phyloP scores from a whole-genome alignment of 1,140 invertebrate species.

The Octopus bimaculoides region DNA sequence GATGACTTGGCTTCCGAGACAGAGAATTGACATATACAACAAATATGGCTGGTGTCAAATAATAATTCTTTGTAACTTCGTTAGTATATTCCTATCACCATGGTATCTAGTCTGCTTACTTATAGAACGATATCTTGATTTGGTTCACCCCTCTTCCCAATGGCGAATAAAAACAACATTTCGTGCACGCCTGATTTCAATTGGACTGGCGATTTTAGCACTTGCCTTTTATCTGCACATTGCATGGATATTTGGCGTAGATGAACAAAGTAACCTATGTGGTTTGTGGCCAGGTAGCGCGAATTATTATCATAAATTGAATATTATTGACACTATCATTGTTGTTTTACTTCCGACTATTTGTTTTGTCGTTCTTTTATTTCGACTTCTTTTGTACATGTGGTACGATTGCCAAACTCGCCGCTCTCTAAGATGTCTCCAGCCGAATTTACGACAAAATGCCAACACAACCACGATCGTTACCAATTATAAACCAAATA shows the following conservation, averaged over 20 bases:
- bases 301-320: not conserved
- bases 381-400: not conserved
- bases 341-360: not conserved
- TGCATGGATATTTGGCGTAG: slow-evolving; percentile 4
- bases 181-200: not conserved
- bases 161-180: not conserved
- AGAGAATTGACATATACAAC: not conserved
- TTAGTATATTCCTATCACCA: not conserved
- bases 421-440: not conserved
- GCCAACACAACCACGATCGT: not conserved
- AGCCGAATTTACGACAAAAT: not conserved
- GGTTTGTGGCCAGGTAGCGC: not conserved
- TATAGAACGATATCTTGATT: not conserved
- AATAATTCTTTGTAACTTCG: not conserved
- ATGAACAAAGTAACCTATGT: not conserved
- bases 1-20: not conserved
- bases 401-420: not conserved
- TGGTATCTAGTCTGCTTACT: slow-evolving; percentile 2
- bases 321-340: not conserved
- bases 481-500: not conserved
- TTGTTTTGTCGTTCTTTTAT: not conserved
- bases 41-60: not conserved
- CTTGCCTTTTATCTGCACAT: not conserved
- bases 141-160: not conserved
- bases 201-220: not conserved